Base-by-base conservation (phyloP, 2,113 vertebrate genomes). In the Perognathus longimembris region DNA sequence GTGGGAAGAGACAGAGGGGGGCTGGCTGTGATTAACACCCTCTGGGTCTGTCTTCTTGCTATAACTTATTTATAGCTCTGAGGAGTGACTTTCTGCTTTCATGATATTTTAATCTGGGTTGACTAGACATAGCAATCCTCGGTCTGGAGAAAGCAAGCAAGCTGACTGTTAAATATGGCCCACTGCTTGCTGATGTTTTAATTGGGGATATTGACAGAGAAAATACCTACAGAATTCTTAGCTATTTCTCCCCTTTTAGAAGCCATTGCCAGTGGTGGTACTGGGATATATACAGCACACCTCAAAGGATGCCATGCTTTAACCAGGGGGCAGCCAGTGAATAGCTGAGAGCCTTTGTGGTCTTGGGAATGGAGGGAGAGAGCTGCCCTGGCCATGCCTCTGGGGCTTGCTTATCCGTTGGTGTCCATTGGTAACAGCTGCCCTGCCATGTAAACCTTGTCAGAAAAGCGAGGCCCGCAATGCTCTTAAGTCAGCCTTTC, bases 81-180 rank as follows among this genome's bases (percentile, higher is more conserved):
- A 86, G 45, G 42, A 88, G 61, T 59, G 34, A 40, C 34, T 95
- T 94, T 83, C 75, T 75, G 69, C 79, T 95, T 90, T 95, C 38
- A 50, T 59, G 34, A 24, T 90, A 84, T 85, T 92, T 93, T 73
- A 86, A 45, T 90, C 80, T 89, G 69, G 67, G 61, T 66, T 88
- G 83, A 90, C 30, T 76, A 90, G 76, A 77, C 78, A 92, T 0
- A 88, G 40, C 85, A 76, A 59, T 34, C 81, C 57, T 86, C 2
- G 15, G 81, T n/a, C 64, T 42, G 6, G 24, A 73, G n/a, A 82
- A 73, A 34, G n/a, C 64, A 73, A 94, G 34, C 22, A 79, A 78
- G 50, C 66, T 24, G 11, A 82, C 57, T 73, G 63, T 59, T 54
- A 73, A 80, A 69, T 78, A 71, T 34, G 54, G n/a, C 85, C 64